A percentile compares a stretch with the other conserved stretches of the same genome.
Evolutionary conservation across 1,140 invertebrate genomes (phyloP).

Genomic region (Nasonia vitripennis): DNA sequence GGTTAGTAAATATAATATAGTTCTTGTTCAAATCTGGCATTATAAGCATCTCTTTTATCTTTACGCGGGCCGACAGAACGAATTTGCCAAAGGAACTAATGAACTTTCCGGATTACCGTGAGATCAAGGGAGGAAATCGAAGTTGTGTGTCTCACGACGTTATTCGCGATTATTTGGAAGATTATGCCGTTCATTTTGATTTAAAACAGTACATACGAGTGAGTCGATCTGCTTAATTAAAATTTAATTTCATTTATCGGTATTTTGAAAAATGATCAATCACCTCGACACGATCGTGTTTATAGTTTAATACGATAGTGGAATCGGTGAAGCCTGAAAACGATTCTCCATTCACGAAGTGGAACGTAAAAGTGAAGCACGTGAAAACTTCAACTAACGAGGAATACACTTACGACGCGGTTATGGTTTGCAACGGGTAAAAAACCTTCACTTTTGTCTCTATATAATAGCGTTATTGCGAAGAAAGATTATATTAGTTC

Average conservation of each 20-base stretch:
- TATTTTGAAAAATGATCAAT: too few relatives aligned
- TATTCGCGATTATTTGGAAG: slow-evolving; percentile 80
- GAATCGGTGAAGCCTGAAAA: slow-evolving; percentile 64
- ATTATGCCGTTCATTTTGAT: slow-evolving; percentile 77
- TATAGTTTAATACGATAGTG: slow-evolving; percentile 63
- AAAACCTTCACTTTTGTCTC: neutral
- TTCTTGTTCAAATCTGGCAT: too few relatives aligned
- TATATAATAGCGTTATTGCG: neutral
- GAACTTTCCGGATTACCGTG: slow-evolving; percentile 84
- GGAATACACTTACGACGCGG: slow-evolving; percentile 75
- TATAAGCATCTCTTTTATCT: too few relatives aligned
- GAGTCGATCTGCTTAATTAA: slow-evolving; percentile 1
- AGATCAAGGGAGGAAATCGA: slow-evolving; percentile 67
- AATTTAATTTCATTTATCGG: too few relatives aligned
- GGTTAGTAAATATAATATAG: slow-evolving; percentile 53
- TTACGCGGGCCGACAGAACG: slow-evolving; percentile 74
- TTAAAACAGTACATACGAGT: slow-evolving; percentile 76
- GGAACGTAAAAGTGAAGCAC: slow-evolving; percentile 71
- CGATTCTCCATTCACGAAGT: slow-evolving; percentile 56
- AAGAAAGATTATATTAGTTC: neutral
- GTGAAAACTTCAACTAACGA: slow-evolving; percentile 64
- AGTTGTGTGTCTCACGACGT: slow-evolving; percentile 78
- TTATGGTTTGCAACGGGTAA: slow-evolving; percentile 82
- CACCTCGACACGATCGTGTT: neutral
- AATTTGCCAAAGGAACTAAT: slow-evolving; percentile 87